Conservation (phyloP, 2,113 vertebrate genomes). For the Syrmaticus mikado region DNA sequence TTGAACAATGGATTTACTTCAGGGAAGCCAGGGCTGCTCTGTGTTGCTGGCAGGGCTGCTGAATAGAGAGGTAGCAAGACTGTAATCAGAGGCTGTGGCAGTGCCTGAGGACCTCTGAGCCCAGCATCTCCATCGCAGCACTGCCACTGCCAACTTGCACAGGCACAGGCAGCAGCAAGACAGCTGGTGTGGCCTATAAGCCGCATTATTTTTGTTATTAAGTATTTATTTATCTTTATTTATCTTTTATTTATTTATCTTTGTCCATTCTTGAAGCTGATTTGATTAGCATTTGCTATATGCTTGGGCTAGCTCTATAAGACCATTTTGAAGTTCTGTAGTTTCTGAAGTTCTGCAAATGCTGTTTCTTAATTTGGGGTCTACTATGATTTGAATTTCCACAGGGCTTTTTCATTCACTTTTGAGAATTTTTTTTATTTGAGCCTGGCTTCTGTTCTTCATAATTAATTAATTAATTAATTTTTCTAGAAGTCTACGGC, state of each 20-base stretch:
- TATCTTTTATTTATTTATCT: neutral
- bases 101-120: rapidly evolving
- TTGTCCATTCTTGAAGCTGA: neutral
- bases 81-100: neutral
- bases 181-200: rapidly evolving
- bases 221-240: neutral
- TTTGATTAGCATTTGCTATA: neutral
- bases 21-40: neutral
- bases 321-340: neutral
- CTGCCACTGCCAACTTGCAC: rapidly evolving
- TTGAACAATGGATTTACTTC: neutral
- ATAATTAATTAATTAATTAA: neutral
- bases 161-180: neutral
- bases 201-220: neutral
- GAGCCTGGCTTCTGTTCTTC: neutral
- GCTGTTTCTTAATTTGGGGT: neutral
- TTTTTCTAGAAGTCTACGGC: neutral
- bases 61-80: neutral
- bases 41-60: neutral
- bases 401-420: neutral
- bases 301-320: neutral
- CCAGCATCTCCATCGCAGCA: rapidly evolving
- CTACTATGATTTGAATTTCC: neutral
- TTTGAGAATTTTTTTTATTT: neutral
- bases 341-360: neutral